Evolutionary conservation across 37 sponge, comb jelly and placozoan genomes (phyloP).

Genomic region (Cladorhizidae sp.): DNA sequence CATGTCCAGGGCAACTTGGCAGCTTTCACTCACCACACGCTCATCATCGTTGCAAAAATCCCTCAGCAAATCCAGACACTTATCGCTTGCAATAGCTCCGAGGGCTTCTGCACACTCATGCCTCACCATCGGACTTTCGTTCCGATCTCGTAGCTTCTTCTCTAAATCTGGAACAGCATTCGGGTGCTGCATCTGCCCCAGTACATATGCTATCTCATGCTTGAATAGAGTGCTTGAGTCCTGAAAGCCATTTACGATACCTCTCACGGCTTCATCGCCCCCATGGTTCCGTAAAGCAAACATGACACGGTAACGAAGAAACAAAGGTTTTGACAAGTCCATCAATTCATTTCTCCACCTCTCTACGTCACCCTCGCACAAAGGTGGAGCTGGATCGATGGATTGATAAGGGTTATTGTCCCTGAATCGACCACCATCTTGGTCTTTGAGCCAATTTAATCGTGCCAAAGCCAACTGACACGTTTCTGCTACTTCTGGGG

Average conservation of each 20-base stretch:
- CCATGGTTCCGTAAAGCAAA: constrained; percentile 91
- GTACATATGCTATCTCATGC: constrained; percentile 96
- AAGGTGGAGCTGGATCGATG: constrained; percentile 98
- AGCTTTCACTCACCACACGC: constrained; percentile 93
- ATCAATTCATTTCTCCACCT: constrained; percentile 59
- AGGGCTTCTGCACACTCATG: constrained; percentile 99
- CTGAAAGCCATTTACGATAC: constrained; percentile 65
- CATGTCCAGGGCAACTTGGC: constrained; percentile 97
- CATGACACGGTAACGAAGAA: constrained; percentile 87
- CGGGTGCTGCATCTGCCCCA: constrained; percentile 93
- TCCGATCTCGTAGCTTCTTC: constrained; percentile 58
- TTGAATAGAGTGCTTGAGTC: constrained; percentile 89
- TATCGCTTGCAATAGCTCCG: constrained; percentile 87
- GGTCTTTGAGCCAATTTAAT: constrained; percentile 52
- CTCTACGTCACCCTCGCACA: constrained; percentile 35
- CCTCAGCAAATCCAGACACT: constrained; percentile 69
- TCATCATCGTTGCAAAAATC: constrained; percentile 71
- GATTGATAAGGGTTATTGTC: constrained; percentile 79
- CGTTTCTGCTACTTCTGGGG: constrained; percentile 81
- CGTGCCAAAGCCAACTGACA: constrained; percentile 81
- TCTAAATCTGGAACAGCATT: constrained; percentile 67
- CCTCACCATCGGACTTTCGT: constrained; percentile 92
- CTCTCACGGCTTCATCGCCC: constrained; percentile 61
- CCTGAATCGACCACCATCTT: constrained; percentile 26
- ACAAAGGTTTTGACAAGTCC: constrained; percentile 64